Evolutionary conservation across 2,797 vertebrate genomes (phyloP).

Genomic region (Helostoma temminkii): DNA sequence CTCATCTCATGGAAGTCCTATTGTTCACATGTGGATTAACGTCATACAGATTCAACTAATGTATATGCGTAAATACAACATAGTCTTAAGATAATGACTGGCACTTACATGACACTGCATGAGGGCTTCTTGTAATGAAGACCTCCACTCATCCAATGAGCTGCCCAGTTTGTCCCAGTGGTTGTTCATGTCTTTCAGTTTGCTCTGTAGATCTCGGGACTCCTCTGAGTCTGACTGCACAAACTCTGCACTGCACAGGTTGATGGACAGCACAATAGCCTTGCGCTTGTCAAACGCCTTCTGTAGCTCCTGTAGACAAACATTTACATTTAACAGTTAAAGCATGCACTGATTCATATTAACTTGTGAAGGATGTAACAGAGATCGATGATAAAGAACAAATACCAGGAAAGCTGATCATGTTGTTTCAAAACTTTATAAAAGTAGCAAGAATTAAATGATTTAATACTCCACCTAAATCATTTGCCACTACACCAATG

Average conservation of each 20-base stretch:
- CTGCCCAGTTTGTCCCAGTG: slow-evolving; percentile 91
- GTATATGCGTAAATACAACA: too few species aligned
- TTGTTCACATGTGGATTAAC: slow-evolving; percentile 10
- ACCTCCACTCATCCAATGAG: slow-evolving; percentile 90
- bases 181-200: slow-evolving; percentile 92
- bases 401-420: too few species aligned
- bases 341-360: neutral
- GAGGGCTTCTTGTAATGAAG: slow-evolving; percentile 89
- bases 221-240: slow-evolving; percentile 86
- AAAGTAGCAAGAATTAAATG: too few species aligned
- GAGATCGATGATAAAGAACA: too few species aligned
- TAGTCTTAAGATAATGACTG: neutral
- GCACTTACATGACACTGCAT: slow-evolving; percentile 94
- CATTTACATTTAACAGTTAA: slow-evolving; percentile 8
- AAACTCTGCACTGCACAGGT: slow-evolving; percentile 94
- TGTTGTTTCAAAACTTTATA: too few species aligned
- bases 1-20: slow-evolving; percentile 99
- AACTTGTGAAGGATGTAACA: neutral
- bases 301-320: slow-evolving; percentile 90
- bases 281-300: slow-evolving; percentile 94
- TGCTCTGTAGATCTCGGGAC: slow-evolving; percentile 86
- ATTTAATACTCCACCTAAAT: too few species aligned
- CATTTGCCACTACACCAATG: too few species aligned
- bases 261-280: slow-evolving; percentile 94
- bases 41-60: neutral